Evolutionary conservation across 2,113 vertebrate species (phyloP), one percentile per base, ranked within the genome.

Genomic region (Arothron firmamentum): DNA sequence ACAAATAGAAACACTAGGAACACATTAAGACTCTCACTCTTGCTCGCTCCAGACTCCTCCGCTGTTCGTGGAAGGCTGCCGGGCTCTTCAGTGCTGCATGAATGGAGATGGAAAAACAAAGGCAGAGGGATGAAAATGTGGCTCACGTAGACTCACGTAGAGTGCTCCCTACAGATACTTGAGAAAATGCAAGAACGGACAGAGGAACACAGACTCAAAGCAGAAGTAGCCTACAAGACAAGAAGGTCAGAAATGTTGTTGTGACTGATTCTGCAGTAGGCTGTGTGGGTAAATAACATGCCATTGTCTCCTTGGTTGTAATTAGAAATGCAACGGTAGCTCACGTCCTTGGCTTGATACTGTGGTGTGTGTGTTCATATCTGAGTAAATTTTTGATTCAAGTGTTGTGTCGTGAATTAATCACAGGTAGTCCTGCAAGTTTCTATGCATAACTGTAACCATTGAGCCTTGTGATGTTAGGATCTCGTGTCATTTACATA

Each of bases 81-180:
- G 95, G 90, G 93, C 95, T 92, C 92, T 98, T 96, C 86, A 98
- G 90, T 77, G 96, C 95, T 98, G 89, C 72, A n/a, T 52, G 56
- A 50, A 52, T 4, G 49, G 45, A 50, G 71, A 52, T 6, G 14
- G 42, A 23, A 14, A 54, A 46, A 43, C 49, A 51, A 31, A 31
- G 7, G 14, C 7, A 11, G 6, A 49, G 4, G 20, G 19, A 53
- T 21, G 51, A 63, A 50, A 70, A 56, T 10, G 41, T 56, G 41
- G 42, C 59, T 53, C 42, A 31, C 6, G 28, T 31, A 7, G 28
- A 31, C 28, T 31, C 28, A 11, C 1, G 9, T 38, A 38, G 34
- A 12, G 10, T 11, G 34, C 34, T 38, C 34, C 8, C 34, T 38
- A 11, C 34, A 38, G 58, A 48, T 50, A 68, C 49, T 66, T 47